A percentile compares a stretch with the other conserved stretches of the same genome.
Evolutionary conservation across 2,888 invertebrate species (phyloP).

Genomic region (Apamea monoglypha): DNA sequence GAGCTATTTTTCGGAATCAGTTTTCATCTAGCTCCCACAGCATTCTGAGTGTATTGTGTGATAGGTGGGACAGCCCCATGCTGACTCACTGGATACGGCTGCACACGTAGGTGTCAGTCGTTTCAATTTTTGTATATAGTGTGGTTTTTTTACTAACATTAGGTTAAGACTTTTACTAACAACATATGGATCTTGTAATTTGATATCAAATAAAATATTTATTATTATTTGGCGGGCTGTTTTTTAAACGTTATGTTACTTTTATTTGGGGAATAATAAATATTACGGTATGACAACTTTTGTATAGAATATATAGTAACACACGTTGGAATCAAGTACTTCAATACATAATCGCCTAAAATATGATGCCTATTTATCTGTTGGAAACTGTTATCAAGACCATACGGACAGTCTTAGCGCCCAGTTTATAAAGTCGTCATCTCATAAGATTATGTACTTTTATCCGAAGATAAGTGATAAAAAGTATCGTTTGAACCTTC

Average conservation of each 20-base stretch:
- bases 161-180: too few relatives aligned
- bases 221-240: not conserved
- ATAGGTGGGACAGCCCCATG: too few relatives aligned
- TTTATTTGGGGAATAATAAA: not conserved
- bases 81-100: too few relatives aligned
- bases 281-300: not conserved
- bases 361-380: conserved; percentile 23
- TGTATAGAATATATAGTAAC: not conserved
- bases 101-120: too few relatives aligned
- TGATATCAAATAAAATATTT: too few relatives aligned
- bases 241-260: not conserved
- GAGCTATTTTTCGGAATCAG: not conserved
- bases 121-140: too few relatives aligned
- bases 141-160: too few relatives aligned
- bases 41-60: too few relatives aligned
- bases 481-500: conserved; percentile 62
- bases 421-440: conserved; percentile 59
- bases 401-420: conserved; percentile 35
- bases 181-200: too few relatives aligned
- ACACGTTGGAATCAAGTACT: not conserved
- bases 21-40: not conserved
- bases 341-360: not conserved
- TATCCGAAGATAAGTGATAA: conserved; percentile 77
- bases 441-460: conserved; percentile 57
- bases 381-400: conserved; percentile 55